A percentile compares a stretch with the other conserved stretches of the same genome.
These are phyloP conservation scores for Brenthis hecate DNA, from an alignment of 2,888 invertebrate species.

Conservation along the genomic window DNA sequence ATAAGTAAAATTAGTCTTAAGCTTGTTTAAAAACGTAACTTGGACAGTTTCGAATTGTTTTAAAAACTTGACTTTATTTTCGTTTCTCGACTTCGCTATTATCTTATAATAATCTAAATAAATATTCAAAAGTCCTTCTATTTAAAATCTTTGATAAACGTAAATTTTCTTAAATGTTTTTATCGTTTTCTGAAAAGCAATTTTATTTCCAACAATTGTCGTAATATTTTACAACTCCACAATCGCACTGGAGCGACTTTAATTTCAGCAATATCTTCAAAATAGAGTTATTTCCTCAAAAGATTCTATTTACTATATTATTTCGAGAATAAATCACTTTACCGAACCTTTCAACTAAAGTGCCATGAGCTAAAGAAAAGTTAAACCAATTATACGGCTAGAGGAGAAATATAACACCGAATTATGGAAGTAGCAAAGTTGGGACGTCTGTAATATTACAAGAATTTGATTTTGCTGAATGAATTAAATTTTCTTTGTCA, in stretches of 20 bases:
- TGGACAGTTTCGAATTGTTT: no score
- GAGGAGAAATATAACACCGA: slow-evolving; percentile 44
- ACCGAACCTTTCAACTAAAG: slow-evolving; percentile 63
- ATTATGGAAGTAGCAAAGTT: slow-evolving; percentile 42
- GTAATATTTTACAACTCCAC: no score
- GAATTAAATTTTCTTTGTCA: slow-evolving; percentile 22
- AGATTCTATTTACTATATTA: slow-evolving; percentile 48
- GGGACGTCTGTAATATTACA: slow-evolving; percentile 39
- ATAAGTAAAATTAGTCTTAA: no score
- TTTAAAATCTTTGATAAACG: no score
- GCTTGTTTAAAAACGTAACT: no score
- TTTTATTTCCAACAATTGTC: no score
- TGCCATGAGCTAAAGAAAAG: slow-evolving; percentile 55
- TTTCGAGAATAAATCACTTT: slow-evolving; percentile 60
- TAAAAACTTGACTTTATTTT: no score
- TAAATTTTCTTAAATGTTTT: no score
- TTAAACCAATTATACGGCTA: slow-evolving; percentile 61
- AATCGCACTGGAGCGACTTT: not conserved
- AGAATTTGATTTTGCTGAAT: slow-evolving; percentile 27
- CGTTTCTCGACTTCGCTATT: no score
- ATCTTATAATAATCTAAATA: no score
- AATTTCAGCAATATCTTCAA: slow-evolving; percentile 5
- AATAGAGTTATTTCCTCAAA: slow-evolving; percentile 29
- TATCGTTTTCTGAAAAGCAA: no score
- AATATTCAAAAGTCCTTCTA: no score